These are phyloP conservation scores for Oncorhynchus gorbuscha DNA, from an alignment of 2,113 vertebrate species.

Conservation along the genomic window DNA sequence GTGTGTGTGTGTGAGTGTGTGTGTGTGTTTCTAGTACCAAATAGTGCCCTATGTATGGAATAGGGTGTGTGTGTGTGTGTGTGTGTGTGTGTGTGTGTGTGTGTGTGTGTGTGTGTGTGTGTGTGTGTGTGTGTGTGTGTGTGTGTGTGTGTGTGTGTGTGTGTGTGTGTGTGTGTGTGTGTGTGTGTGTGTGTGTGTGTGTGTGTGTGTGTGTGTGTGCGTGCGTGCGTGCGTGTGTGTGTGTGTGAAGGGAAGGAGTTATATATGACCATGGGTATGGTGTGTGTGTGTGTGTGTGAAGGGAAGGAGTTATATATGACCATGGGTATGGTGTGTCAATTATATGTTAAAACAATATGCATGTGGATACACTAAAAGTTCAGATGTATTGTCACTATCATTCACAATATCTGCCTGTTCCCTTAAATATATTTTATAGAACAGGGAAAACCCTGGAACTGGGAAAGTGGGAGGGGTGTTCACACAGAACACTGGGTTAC, in stretches of 20 bases:
- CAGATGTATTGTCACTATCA: background rate
- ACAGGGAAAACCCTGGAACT: background rate
- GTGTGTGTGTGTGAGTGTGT: too few species aligned
- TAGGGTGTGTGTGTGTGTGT: too few species aligned
- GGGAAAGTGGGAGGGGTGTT: background rate
- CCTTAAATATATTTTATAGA: background rate
- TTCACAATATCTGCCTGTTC: background rate
- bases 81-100: slow-evolving; percentile 21
- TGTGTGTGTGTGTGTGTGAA: too few species aligned
- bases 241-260: too few species aligned
- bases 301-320: too few species aligned
- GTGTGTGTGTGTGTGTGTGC: too few species aligned
- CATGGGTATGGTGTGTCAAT: background rate
- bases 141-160: background rate
- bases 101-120: background rate
- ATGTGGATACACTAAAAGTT: background rate
- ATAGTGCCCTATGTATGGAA: too few species aligned
- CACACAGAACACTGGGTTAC: slow-evolving; percentile 42
- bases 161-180: background rate
- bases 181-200: background rate
- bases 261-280: too few species aligned
- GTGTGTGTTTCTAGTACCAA: too few species aligned
- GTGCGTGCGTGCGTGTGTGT: too few species aligned
- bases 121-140: slow-evolving; percentile 3
- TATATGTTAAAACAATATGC: background rate